These are phyloP conservation scores for Himalopsyche tibetana DNA, from an alignment of 2,888 invertebrate genomes.

Conservation along the genomic window DNA sequence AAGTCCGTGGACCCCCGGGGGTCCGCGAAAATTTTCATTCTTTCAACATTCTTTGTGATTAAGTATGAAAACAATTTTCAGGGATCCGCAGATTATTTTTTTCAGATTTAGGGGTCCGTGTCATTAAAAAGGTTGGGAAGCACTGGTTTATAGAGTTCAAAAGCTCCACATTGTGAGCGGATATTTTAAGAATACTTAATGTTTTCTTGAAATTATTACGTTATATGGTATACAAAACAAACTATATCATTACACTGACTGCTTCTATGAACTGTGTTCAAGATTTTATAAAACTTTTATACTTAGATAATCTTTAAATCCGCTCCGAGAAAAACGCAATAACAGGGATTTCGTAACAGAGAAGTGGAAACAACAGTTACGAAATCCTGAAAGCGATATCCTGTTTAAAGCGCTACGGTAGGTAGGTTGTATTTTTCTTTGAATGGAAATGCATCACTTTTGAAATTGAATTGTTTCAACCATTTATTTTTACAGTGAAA, in stretches of 20 bases:
- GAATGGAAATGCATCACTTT: conserved; percentile 10
- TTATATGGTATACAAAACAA: neutral
- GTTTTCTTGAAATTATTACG: no score
- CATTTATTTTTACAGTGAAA: neutral
- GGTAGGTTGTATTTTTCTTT: neutral
- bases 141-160: no score
- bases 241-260: neutral
- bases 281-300: neutral
- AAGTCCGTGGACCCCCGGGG: no score
- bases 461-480: conserved; percentile 6
- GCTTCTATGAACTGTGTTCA: neutral
- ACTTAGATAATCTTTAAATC: neutral
- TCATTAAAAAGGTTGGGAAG: no score
- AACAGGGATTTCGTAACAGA: neutral
- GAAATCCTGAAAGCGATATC: neutral
- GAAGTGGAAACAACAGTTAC: conserved; percentile 1
- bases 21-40: no score
- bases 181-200: no score
- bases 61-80: no score
- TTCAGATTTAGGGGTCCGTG: no score
- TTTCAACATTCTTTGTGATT: no score
- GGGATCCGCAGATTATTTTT: no score
- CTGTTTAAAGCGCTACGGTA: neutral
- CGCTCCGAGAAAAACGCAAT: neutral
- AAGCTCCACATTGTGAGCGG: no score